These are phyloP conservation scores for Champsocephalus esox DNA, from an alignment of 2,797 vertebrate genomes.

Conservation along the genomic window DNA sequence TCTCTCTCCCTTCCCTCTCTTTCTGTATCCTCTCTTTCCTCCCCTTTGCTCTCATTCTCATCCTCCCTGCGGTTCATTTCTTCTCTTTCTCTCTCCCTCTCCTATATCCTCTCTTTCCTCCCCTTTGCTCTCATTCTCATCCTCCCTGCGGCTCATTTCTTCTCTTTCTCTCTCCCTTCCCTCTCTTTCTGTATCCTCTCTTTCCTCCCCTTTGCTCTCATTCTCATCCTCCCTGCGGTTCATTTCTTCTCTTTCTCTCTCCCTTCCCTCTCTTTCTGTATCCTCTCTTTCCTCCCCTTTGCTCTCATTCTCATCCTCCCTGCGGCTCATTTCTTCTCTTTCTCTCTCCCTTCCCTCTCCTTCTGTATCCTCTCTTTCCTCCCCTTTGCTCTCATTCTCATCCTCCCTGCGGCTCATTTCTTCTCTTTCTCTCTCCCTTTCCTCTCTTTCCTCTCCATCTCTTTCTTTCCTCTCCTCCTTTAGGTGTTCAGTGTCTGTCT, in stretches of 20 bases:
- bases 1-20: too few relatives aligned
- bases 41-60: too few relatives aligned
- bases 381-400: not conserved
- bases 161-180: not conserved
- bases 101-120: slow-evolving; percentile 2
- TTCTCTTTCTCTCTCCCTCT: too few relatives aligned
- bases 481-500: slow-evolving; percentile 19
- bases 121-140: not conserved
- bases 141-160: not conserved
- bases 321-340: too few relatives aligned
- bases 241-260: too few relatives aligned
- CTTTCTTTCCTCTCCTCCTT: slow-evolving; percentile 2
- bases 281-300: too few relatives aligned
- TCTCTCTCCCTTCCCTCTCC: too few relatives aligned
- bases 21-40: too few relatives aligned
- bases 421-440: not conserved
- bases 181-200: not conserved
- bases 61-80: too few relatives aligned
- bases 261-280: too few relatives aligned
- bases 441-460: slow-evolving; percentile 2
- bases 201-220: not conserved
- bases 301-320: too few relatives aligned
- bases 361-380: not conserved
- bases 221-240: too few relatives aligned
- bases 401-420: not conserved